Conservation (phyloP, 1,140 invertebrate genomes). For the Formica selysi region DNA sequence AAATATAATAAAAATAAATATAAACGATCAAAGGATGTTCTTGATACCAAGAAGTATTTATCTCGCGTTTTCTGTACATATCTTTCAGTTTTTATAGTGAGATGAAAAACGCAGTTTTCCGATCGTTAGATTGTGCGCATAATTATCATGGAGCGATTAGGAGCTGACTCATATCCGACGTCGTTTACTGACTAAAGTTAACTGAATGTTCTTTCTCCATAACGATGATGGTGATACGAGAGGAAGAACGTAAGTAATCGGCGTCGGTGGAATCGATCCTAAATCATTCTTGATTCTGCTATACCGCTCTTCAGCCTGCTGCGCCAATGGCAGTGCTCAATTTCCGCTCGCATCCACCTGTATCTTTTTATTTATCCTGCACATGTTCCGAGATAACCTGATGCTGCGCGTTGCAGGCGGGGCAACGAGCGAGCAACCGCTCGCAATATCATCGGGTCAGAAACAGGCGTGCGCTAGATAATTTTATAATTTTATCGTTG, state of each 20-base stretch:
- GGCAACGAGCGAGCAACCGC: background rate
- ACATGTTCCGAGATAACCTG: constrained; percentile 53
- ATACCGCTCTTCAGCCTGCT: constrained; percentile 11
- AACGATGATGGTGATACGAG: background rate
- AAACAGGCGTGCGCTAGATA: constrained; percentile 11
- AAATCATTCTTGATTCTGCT: constrained; percentile 46
- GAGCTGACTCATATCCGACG: background rate
- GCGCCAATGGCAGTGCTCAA: constrained; percentile 51
- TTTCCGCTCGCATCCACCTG: constrained; percentile 62
- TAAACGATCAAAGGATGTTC: background rate
- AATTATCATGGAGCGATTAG: constrained; percentile 38
- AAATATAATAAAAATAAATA: background rate
- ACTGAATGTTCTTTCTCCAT: background rate
- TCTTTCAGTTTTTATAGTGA: background rate
- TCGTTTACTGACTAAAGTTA: background rate
- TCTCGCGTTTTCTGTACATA: background rate
- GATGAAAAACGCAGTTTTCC: background rate
- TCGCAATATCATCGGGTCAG: constrained; percentile 4
- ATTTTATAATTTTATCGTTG: constrained; percentile 1
- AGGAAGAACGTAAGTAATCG: constrained; percentile 23
- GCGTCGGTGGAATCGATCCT: constrained; percentile 42
- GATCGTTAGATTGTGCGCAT: background rate
- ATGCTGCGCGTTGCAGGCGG: constrained; percentile 42
- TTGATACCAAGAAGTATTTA: background rate
- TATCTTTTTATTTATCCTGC: constrained; percentile 27